phyloP scores from a whole-genome alignment of 2,888 invertebrate species.

The Adelognathus sp. region DNA sequence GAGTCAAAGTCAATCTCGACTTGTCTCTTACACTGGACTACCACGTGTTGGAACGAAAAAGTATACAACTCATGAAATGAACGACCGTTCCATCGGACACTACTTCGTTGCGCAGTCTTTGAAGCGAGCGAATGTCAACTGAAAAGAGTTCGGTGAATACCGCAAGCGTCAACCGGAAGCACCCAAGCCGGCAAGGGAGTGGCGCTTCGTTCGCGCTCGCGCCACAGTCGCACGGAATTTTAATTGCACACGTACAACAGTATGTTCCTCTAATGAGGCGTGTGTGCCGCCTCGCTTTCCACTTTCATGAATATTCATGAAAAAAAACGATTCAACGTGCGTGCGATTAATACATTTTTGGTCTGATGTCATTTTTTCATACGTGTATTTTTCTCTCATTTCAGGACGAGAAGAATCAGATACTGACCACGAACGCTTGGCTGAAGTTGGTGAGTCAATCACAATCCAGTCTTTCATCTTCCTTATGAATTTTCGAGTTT shows the following conservation, averaged over 20 bases:
- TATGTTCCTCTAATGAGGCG: conserved; percentile 7
- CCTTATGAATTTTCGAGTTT: neutral
- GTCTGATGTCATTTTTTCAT: conserved; percentile 56
- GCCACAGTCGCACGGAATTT: conserved; percentile 49
- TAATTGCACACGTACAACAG: conserved; percentile 37
- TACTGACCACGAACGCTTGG: conserved; percentile 99
- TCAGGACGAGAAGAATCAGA: conserved; percentile 99
- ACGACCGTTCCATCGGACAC: too few species aligned
- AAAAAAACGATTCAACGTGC: conserved; percentile 39
- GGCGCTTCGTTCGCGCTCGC: conserved; percentile 8
- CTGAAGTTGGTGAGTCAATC: conserved; percentile 96
- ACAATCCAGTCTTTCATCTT: conserved; percentile 55
- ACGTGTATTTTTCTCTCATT: conserved; percentile 78
- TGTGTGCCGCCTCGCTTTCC: conserved; percentile 1
- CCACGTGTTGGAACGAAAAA: neutral
- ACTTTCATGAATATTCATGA: conserved; percentile 44
- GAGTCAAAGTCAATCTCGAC: too few species aligned
- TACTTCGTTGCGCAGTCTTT: too few species aligned
- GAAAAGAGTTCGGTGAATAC: conserved; percentile 35
- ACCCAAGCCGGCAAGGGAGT: neutral
- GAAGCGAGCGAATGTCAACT: conserved; percentile 1
- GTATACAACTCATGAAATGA: too few species aligned
- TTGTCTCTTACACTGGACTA: too few species aligned
- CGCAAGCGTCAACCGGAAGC: conserved; percentile 9
- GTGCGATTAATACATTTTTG: conserved; percentile 2